Base-by-base conservation (phyloP, 2,888 invertebrate species). In the Galerucella calmariensis region DNA sequence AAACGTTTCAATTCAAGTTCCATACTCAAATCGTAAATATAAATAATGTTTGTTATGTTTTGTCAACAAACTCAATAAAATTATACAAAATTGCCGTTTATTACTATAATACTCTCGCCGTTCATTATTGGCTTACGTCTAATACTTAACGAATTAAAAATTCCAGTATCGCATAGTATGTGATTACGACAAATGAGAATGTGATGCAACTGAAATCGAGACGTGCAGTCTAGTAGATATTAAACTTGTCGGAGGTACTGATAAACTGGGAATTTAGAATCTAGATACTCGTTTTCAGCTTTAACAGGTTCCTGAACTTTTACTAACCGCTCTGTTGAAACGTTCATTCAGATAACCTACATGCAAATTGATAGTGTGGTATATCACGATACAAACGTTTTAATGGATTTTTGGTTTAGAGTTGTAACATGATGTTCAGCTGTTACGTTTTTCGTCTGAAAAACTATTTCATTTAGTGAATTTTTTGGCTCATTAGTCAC, bases 271-370 rank as follows among this genome's bases (percentile, higher is more conserved):
- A 58, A 68, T 68, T 59, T 68, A 68, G 58, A 59, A 68, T 68
- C 68, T 59, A 24, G 68, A 68, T 68, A 44, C 68, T 68, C 46
- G 68, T 68, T 68, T 68, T 68, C 59, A 68, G 68, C 68, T 68
- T 58, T 59, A 68, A 68, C 68, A 68, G 68, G 68, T 68, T 68
- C 24, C 53, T 67, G 67, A 68, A 68, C 68, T 58, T 59, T 68
- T 68, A 59, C 58, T 68, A 53, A 68, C 58, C 24, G 68, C 27
- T 59, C 53, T 56, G 67, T 56, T 67, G 59, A 68, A 16, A 44
- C 24, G 41, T 68, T 58, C 44, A 46, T 68, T 44, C 24, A 58
- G 58, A 68, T 68, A 59, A 44, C 44, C 41, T 46, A 59, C 59
- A 68, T 35, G 59, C 58, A 44, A 68, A 68, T 67, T 41, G 56